Conservation (phyloP, 2,113 vertebrate genomes). For the Athene noctua region DNA sequence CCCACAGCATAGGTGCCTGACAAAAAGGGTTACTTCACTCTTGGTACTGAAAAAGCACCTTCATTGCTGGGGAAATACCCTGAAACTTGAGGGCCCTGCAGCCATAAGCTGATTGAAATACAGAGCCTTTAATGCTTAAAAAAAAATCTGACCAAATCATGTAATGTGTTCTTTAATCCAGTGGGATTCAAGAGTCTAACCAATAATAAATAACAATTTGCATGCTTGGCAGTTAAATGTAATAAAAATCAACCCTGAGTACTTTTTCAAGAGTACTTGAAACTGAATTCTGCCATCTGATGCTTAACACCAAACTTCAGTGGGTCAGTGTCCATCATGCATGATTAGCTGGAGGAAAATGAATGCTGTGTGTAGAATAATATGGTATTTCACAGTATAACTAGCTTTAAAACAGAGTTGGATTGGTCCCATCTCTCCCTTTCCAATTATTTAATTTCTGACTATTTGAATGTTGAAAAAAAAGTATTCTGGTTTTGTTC, state of each 20-base stretch:
- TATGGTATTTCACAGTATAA: neutral
- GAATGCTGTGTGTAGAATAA: neutral
- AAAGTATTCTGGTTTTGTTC: neutral
- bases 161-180: neutral
- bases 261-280: neutral
- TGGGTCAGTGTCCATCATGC: neutral
- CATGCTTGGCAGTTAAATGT: neutral
- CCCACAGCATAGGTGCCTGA: neutral
- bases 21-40: neutral
- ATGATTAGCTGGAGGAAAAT: neutral
- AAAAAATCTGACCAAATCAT: neutral
- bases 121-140: neutral
- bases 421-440: neutral
- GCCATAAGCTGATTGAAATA: neutral
- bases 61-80: neutral
- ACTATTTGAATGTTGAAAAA: neutral
- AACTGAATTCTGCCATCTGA: slow-evolving; percentile 2
- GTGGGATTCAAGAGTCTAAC: neutral
- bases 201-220: neutral
- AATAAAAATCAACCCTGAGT: neutral
- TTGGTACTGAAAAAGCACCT: neutral
- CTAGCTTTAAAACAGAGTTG: neutral
- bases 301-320: neutral
- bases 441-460: neutral
- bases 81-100: neutral